Percentiles rank a stretch among this genome's conserved stretches.
Evolutionary conservation across 2,888 invertebrate species (phyloP).

Genomic region (Unio pictorum): DNA sequence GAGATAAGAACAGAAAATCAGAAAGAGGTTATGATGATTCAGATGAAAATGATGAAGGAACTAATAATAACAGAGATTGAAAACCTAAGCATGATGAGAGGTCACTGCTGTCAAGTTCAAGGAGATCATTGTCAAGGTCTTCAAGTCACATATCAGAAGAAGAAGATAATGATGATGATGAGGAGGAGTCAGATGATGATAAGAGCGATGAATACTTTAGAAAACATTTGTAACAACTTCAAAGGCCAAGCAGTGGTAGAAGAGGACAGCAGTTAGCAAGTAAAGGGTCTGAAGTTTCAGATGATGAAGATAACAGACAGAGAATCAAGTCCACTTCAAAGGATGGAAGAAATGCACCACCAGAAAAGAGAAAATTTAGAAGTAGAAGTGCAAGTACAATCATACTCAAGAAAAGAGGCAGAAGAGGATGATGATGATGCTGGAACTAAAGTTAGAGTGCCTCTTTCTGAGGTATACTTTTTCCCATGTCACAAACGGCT

Average conservation of each 20-base stretch:
- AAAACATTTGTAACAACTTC: not conserved
- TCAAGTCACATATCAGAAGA: slow-evolving; percentile 1
- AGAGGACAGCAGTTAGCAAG: not conserved
- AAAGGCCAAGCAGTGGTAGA: not conserved
- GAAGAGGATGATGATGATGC: slow-evolving; percentile 35
- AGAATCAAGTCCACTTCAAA: too few species aligned
- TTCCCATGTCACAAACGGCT: slow-evolving; percentile 65
- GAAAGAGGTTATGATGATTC: slow-evolving; percentile 6
- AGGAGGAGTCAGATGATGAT: not conserved
- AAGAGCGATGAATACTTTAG: too few species aligned
- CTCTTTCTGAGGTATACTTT: slow-evolving; percentile 58
- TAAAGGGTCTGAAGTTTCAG: slow-evolving; percentile 11
- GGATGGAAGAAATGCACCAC: too few species aligned
- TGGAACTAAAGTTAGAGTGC: slow-evolving; percentile 32
- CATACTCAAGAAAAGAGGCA: slow-evolving; percentile 1
- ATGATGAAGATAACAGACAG: slow-evolving; percentile 10
- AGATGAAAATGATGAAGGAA: slow-evolving; percentile 6
- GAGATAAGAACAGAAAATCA: slow-evolving; percentile 4
- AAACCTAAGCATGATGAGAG: not conserved
- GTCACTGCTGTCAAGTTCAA: too few species aligned
- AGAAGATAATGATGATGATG: slow-evolving; percentile 7
- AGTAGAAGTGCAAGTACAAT: not conserved
- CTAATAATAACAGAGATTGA: slow-evolving; percentile 1
- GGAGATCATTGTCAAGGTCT: not conserved
- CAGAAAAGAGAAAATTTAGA: slow-evolving; percentile 9